Evolutionary conservation across 2,113 vertebrate species (phyloP).

Genomic region (Poicephalus meyeri): DNA sequence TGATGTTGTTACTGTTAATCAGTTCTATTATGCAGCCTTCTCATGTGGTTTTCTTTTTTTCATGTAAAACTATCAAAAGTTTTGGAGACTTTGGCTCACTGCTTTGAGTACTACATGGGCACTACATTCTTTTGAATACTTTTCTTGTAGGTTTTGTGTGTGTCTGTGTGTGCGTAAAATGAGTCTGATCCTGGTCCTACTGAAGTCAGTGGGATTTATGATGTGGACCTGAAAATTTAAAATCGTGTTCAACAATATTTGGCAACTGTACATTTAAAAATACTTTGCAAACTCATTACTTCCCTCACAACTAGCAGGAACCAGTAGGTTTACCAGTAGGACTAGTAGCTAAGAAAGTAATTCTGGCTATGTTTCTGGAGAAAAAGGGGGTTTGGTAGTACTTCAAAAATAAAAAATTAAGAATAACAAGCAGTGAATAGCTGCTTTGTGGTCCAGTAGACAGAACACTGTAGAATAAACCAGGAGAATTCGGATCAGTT

Average conservation of each 20-base stretch:
- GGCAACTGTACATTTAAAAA: neutral
- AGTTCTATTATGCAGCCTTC: neutral
- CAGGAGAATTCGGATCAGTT: neutral
- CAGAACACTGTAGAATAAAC: neutral
- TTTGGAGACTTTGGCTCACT: neutral
- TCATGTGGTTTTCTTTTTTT: neutral
- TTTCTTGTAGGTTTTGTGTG: neutral
- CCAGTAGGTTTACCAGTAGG: neutral
- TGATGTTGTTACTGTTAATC: neutral
- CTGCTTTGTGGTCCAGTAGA: slow-evolving; percentile 5
- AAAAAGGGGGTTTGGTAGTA: neutral
- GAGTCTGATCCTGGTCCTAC: neutral
- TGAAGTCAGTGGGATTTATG: neutral
- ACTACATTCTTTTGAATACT: neutral
- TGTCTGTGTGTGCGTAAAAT: neutral
- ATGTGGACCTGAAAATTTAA: neutral
- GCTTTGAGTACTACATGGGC: neutral
- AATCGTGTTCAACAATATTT: neutral
- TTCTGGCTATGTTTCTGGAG: neutral
- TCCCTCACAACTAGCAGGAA: neutral
- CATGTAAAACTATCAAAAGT: neutral
- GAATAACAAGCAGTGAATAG: neutral
- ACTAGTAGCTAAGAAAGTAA: neutral
- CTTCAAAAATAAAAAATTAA: neutral
- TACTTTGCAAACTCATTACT: neutral